Percentiles rank a stretch among this genome's conserved stretches.
These are phyloP conservation scores for Eurystomus glaucurus DNA, from an alignment of 2,797 vertebrate species.

Conservation along the genomic window DNA sequence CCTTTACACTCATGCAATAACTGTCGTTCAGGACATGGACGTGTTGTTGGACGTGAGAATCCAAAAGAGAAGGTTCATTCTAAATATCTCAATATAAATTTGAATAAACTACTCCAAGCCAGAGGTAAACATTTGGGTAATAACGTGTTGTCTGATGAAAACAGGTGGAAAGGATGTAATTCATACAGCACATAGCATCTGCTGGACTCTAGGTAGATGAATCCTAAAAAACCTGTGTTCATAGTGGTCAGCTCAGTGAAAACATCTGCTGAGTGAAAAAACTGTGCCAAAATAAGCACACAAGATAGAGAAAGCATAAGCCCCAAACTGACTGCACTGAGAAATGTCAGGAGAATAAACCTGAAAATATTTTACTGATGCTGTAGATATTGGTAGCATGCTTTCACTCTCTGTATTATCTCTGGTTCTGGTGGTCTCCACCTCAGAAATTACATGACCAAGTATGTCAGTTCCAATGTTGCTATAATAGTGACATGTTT, in stretches of 20 bases:
- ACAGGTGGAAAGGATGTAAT: background rate
- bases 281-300: background rate
- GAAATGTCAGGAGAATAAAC: background rate
- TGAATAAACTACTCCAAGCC: background rate
- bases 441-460: background rate
- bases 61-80: background rate
- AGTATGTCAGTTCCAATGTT: background rate
- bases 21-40: background rate
- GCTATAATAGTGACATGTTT: background rate
- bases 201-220: background rate
- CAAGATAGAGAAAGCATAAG: background rate
- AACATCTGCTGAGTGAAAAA: background rate
- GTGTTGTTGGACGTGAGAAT: background rate
- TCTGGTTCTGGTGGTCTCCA: background rate
- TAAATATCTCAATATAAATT: background rate
- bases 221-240: background rate
- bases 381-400: background rate
- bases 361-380: background rate
- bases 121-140: background rate
- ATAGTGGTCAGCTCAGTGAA: background rate
- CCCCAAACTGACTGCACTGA: background rate
- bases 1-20: background rate
- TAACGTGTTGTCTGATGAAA: background rate
- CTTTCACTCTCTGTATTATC: background rate
- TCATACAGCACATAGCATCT: background rate